Evolutionary conservation across 2,113 vertebrate species (phyloP), one percentile per base, ranked within the genome.

Genomic region (Dicrurus megarhynchus): DNA sequence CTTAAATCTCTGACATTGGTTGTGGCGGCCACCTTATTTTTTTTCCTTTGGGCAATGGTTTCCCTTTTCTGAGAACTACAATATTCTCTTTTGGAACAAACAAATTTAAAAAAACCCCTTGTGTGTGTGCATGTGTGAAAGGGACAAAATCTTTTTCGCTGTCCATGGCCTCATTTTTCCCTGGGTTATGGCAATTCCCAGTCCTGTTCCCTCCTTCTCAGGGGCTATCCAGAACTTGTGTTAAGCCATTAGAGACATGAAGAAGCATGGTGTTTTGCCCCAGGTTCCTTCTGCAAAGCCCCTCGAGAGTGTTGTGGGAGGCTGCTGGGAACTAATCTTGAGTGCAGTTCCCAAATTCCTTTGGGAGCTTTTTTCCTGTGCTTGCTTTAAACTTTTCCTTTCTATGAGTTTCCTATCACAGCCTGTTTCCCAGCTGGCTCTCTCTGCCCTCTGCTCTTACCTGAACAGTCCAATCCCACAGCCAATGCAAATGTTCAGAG

Each of bases 61-160:
- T 87, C 35, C 52, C 14, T 68, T 65, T 71, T 92, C 79, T 67
- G 56, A 59, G 19, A 78, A 63, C 11, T 50, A 22, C 83, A 86
- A 75, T 46, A 59, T 16, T 73, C 10, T 80, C 30, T 75, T 84
- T 44, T 42, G 23, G 37, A 91, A 53, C 11, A 70, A 76, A 69
- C 5, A 49, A 87, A 71, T 87, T 8, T 6, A 75, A 42, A 50
- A 89, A 37, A 69, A 68, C 21, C 4, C 14, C 4, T 39, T 81
- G 9, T 9, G 16, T 12, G 9, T 18, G 8, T 2, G 6, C 3
- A 0, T 14, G 20, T 28, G 10, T 44, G 10, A 32, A n/a, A 71
- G 71, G 35, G 69, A 82, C 12, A 67, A 52, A 50, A 74, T 37
- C 6, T 11, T 84, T 71, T 61, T 61, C 1, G 0, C 50, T 74